Evolutionary conservation across 1,140 invertebrate genomes (phyloP), one percentile per base, ranked within the genome.

Genomic region (Leguminivora glycinivorella): DNA sequence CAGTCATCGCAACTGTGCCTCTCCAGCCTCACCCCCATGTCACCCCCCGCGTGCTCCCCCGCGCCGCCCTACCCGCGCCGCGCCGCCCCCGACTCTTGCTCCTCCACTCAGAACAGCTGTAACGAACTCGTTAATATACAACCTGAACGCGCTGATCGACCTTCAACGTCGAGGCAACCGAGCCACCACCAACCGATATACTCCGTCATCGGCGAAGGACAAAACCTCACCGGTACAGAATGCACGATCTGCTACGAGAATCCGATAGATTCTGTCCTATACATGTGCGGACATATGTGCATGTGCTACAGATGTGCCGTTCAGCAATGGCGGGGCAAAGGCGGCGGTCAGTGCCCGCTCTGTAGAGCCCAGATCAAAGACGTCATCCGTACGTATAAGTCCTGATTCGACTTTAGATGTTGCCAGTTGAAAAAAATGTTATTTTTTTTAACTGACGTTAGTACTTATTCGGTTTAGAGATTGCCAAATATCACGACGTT

Each of bases 201-300:
- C 72, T 85, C 86, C 0, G 81, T 91, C 38, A 81, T 92, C 67
- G 80, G 81, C 7, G 87, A 89, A 73, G 87, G 87, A 2, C 58
- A 63, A 6, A 85, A 83, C 17, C 71, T 88, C 0, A 92, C 93
- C 0, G 93, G 93, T 17, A 92, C 92, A 43, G 98, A 99, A 83
- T 99, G 98, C 90, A 97, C 96, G 0, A 97, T 99, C 60, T 99
- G 98, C 90, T 98, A 97, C 83, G 98, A 99, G 86, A 95, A 97
- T 77, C 94, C 94, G 67, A 97, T 98, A 60, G 97, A 99, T 89
- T 96, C 96, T 78, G 98, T 98, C 22, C 92, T 99, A 19, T 99
- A 99, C 84, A 97, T 96, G 92, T 99, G 98, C 88, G 98, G 98
- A 43, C 98, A 99, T 92, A 98, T 99, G 97, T 99, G 98, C 83